phyloP scores from a whole-genome alignment of 2,113 vertebrate genomes.

The Procavia capensis region DNA sequence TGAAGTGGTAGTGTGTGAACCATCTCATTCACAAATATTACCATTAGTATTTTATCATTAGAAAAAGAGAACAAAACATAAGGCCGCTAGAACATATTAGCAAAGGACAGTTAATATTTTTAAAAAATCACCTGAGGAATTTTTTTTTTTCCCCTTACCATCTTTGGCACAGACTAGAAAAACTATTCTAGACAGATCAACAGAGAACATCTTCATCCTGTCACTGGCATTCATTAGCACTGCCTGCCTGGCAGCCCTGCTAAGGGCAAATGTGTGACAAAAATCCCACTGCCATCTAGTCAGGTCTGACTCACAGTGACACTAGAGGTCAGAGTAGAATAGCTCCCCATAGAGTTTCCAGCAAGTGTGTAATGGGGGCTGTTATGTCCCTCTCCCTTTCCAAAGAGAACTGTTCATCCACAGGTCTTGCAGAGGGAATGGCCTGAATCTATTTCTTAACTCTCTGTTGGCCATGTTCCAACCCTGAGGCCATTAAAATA shows the following conservation, averaged over 20 bases:
- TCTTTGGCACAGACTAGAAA: neutral
- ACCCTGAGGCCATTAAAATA: neutral
- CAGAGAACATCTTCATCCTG: neutral
- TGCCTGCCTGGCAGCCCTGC: too few species aligned
- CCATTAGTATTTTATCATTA: neutral
- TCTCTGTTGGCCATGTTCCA: neutral
- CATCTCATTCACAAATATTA: neutral
- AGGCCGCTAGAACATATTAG: neutral
- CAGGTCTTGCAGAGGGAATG: neutral
- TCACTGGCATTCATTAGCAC: neutral
- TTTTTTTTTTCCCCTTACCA: neutral
- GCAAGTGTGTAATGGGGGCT: neutral
- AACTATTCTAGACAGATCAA: neutral
- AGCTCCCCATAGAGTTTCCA: too few species aligned
- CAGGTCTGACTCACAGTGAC: too few species aligned
- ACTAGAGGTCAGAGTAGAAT: too few species aligned
- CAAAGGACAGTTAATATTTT: neutral
- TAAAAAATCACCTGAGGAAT: neutral
- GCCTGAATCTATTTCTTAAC: neutral
- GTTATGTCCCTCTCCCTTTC: neutral
- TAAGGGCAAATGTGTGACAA: neutral
- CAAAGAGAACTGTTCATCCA: neutral
- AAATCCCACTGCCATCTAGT: too few species aligned
- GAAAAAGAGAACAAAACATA: neutral
- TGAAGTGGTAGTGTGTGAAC: neutral